A percentile compares a stretch with the other conserved stretches of the same genome.
These are phyloP conservation scores for Cephus spinipes DNA, from an alignment of 2,888 invertebrate genomes.

Conservation along the genomic window DNA sequence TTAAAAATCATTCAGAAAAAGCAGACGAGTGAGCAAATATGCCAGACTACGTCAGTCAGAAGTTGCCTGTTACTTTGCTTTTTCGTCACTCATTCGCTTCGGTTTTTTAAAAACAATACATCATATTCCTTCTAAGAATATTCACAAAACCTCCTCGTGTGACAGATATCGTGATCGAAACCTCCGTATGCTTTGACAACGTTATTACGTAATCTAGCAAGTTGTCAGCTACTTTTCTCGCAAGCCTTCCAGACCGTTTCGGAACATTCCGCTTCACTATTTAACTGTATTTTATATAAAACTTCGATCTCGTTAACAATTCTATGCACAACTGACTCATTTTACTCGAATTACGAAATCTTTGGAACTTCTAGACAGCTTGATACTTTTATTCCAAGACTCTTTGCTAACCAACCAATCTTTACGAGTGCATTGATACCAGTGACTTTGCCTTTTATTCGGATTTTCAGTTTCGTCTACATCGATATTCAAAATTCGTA, in stretches of 20 bases:
- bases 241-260: conserved; percentile 2
- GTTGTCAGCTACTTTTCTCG: conserved; percentile 28
- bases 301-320: not conserved
- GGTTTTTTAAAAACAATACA: no score
- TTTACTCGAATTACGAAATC: not conserved
- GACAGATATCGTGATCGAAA: not conserved
- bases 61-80: conserved; percentile 26
- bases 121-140: no score
- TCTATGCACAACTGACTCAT: not conserved
- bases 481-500: no score
- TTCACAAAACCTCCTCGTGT: not conserved
- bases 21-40: not conserved
- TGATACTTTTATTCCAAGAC: not conserved
- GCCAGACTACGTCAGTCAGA: conserved; percentile 35
- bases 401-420: not conserved
- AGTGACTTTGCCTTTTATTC: no score
- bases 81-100: no score
- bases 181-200: conserved; percentile 55
- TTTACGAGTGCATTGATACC: not conserved
- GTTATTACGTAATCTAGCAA: conserved; percentile 53
- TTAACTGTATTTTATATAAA: not conserved
- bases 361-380: not conserved
- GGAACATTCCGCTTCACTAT: not conserved
- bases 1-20: no score
- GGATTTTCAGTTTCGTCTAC: no score